Base-by-base conservation (phyloP, 2,797 vertebrate species). In the Sarcoramphus papa region DNA sequence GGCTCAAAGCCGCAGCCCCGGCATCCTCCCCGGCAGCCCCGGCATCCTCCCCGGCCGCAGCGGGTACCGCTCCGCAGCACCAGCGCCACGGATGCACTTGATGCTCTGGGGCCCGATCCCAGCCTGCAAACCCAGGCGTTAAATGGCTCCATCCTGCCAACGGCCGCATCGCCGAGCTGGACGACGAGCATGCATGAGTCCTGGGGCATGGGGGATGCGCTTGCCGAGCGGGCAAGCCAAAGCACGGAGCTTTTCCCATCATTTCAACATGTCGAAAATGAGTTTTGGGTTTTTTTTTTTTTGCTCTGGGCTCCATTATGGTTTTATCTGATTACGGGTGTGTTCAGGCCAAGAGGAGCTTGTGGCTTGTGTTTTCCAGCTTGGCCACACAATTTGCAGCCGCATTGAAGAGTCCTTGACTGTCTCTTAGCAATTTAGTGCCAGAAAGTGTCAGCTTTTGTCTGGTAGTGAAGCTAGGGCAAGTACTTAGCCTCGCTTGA, bases 281-380 rank as follows among this genome's bases (percentile, higher is more conserved):
- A 56, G 33, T 53, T 33, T 24, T 7, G 22, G 54, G 27, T 10
- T 37, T 37, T 37, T 37, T 2, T 6, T 19, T 17, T 48, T 31
- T 57, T 95, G 2, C 20, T 97, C 96, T 96, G 96, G 95, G 95
- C 97, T 98, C 98, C 97, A 95, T 98, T 98, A 97, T 95, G 95
- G 77, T 89, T 95, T 91, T 84, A 7, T 77, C 97, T 98, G 98
- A 98, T 98, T 97, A 97, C 40, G 94, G 97, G 94, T 96, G 97
- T 96, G 96, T 98, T 97, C 97, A 92, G 97, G 95, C 98, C 98
- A 97, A 98, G 98, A 97, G 98, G 98, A 98, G 98, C 97, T 97
- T 97, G 97, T 97, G 98, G 98, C 98, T 98, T 96, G 97, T 97
- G 97, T 98, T 98, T 98, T 97, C 98, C 97, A 35, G 63, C 85